phyloP scores from a whole-genome alignment of 2,113 vertebrate genomes.

The Protobothrops mucrosquamatus region DNA sequence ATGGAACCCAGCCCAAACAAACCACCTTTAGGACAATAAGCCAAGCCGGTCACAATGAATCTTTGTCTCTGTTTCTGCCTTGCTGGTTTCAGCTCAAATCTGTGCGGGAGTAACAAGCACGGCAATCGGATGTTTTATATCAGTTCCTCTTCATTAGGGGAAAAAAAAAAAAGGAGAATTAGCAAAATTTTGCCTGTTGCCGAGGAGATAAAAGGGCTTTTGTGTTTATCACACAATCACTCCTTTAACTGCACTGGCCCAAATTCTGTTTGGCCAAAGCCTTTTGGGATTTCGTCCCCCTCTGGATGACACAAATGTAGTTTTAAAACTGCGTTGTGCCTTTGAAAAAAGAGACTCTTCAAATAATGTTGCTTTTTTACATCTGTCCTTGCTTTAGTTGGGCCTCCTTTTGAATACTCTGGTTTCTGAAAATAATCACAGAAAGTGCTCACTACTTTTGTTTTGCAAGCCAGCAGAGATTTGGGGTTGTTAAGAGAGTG shows the following conservation, averaged over 20 bases:
- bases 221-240: not conserved
- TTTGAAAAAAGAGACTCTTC: not conserved
- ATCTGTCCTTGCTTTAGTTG: not conserved
- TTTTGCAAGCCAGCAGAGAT: not conserved
- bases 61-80: not conserved
- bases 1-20: not conserved
- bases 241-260: not conserved
- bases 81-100: not conserved
- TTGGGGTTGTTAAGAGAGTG: not conserved
- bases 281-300: not conserved
- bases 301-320: not conserved
- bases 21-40: not conserved
- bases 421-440: not conserved
- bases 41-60: not conserved
- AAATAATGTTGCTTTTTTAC: not conserved
- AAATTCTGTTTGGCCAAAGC: not conserved
- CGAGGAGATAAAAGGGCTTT: not conserved
- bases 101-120: rapidly evolving
- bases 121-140: not conserved
- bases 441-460: not conserved
- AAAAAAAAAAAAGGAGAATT: not conserved
- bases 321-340: not conserved
- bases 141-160: too few relatives aligned
- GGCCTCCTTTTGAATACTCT: not conserved
- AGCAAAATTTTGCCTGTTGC: not conserved